Evolutionary conservation across 2,113 vertebrate species (phyloP).

Genomic region (Rynchops niger): DNA sequence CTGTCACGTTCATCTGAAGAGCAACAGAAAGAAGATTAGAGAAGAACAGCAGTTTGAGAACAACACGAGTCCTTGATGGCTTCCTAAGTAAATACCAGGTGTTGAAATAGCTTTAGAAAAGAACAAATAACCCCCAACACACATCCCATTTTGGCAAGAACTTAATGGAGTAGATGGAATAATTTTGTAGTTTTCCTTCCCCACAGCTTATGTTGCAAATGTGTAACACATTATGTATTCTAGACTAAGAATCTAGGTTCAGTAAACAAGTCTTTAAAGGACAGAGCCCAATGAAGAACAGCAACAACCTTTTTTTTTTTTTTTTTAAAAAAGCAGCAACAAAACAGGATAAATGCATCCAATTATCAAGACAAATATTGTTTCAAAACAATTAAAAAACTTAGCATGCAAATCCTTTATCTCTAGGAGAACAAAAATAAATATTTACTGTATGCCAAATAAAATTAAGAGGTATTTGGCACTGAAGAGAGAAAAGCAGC

Average conservation of each 20-base stretch:
- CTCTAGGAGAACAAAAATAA: slow-evolving; percentile 62
- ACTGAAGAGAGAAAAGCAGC: slow-evolving; percentile 38
- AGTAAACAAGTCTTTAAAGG: neutral
- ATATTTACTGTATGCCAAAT: slow-evolving; percentile 67
- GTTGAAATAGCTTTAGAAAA: slow-evolving; percentile 1
- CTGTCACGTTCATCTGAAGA: neutral
- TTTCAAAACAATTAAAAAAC: slow-evolving; percentile 59
- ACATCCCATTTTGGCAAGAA: neutral
- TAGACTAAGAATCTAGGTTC: neutral
- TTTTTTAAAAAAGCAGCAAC: neutral
- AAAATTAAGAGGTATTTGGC: slow-evolving; percentile 66
- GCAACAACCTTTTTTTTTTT: neutral
- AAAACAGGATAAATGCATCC: slow-evolving; percentile 39
- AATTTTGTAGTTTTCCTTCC: neutral
- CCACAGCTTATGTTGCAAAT: neutral
- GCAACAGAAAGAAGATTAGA: neutral
- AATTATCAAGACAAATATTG: slow-evolving; percentile 69
- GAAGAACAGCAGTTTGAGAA: neutral
- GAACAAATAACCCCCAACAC: neutral
- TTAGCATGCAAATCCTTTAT: slow-evolving; percentile 57
- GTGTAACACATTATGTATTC: neutral
- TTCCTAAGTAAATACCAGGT: slow-evolving; percentile 21
- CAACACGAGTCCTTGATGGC: neutral
- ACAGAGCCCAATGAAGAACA: neutral
- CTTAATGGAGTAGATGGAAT: neutral